phyloP scores from a whole-genome alignment of 2,113 vertebrate genomes.

The Gobiocypris rarus region DNA sequence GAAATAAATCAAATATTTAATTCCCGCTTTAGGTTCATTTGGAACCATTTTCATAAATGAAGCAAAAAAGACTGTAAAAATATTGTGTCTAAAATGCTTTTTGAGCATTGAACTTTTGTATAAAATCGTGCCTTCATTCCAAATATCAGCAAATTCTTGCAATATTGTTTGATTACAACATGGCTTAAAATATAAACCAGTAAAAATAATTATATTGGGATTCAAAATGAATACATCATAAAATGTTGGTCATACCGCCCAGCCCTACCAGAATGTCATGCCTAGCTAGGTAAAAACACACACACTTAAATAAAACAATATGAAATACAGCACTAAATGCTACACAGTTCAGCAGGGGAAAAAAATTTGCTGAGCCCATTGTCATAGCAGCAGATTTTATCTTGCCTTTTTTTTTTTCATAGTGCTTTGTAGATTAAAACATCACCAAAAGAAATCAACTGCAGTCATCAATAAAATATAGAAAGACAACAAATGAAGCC shows the following conservation, averaged over 20 bases:
- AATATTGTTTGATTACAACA: neutral
- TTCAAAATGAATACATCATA: neutral
- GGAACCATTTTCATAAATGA: neutral
- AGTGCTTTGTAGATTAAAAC: neutral
- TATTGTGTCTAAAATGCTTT: neutral
- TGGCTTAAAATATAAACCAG: neutral
- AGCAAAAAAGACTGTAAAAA: neutral
- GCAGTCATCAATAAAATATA: neutral
- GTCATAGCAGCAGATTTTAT: neutral
- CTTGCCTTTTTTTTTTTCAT: neutral
- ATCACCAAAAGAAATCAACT: neutral
- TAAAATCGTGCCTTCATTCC: neutral
- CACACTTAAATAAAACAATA: neutral
- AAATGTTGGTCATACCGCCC: neutral
- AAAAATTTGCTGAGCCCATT: neutral
- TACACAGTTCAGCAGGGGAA: neutral
- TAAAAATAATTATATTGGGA: neutral
- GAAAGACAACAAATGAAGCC: neutral
- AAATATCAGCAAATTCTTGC: neutral
- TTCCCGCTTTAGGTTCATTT: neutral
- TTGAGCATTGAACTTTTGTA: neutral
- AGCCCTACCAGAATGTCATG: neutral
- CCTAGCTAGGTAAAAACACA: neutral
- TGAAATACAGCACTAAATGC: neutral
- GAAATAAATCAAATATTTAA: neutral